Evolutionary conservation across 2,797 vertebrate species (phyloP).

Genomic region (Sebastes goodei): DNA sequence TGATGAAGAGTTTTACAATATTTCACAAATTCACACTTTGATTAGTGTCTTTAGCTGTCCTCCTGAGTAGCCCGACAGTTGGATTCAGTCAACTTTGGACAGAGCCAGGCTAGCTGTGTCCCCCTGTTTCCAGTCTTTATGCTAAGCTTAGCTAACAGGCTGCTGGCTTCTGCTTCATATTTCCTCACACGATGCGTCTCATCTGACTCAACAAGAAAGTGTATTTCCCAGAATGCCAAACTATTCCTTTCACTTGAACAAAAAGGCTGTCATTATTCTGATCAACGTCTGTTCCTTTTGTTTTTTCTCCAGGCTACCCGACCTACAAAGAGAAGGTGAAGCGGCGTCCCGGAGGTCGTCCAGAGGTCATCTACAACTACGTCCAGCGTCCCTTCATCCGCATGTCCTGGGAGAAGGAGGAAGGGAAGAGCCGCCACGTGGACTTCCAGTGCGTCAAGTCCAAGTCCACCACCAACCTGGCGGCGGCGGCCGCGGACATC

Average conservation of each 20-base stretch:
- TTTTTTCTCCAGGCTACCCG: conserved; percentile 87
- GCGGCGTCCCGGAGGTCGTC: conserved; percentile 93
- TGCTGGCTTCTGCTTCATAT: neutral
- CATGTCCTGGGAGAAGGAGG: conserved; percentile 99
- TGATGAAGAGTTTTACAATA: neutral
- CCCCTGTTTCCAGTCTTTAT: neutral
- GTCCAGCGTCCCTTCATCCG: conserved; percentile 97
- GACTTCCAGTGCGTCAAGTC: conserved; percentile 99
- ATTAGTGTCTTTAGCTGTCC: neutral
- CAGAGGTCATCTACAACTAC: conserved; percentile 98
- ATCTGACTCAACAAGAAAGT: too few relatives aligned
- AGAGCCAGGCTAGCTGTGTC: neutral
- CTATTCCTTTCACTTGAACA: too few relatives aligned
- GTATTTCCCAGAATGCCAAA: too few relatives aligned
- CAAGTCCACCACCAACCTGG: conserved; percentile 96
- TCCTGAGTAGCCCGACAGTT: too few relatives aligned
- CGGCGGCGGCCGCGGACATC: conserved; percentile 93
- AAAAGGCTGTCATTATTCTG: neutral
- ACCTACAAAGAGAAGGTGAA: conserved; percentile 99
- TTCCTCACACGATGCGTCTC: neutral
- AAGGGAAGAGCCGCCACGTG: conserved; percentile 97
- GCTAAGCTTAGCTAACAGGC: neutral
- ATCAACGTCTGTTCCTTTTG: neutral
- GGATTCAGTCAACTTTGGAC: too few relatives aligned
- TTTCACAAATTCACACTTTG: neutral